phyloP scores from a whole-genome alignment of 92 coral and sea anemone genomes.

The Hydrozoanthus gracilis region DNA sequence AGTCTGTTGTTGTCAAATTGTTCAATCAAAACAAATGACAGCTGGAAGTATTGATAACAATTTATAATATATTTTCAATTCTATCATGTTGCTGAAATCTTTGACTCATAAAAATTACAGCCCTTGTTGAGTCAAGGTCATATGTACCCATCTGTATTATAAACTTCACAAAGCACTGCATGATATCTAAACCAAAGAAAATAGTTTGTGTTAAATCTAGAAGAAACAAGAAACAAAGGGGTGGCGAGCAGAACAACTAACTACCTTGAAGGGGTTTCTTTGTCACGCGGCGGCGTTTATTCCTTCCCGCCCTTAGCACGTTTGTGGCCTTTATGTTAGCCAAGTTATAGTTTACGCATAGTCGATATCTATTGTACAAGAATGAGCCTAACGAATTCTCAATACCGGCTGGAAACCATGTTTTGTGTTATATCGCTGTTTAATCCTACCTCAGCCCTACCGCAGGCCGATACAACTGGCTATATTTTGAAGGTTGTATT shows the following conservation, averaged over 20 bases:
- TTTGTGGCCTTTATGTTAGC: constrained; percentile 33
- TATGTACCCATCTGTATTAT: constrained; percentile 4
- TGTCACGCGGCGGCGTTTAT: background rate
- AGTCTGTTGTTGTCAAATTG: constrained; percentile 6
- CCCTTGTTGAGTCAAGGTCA: constrained; percentile 15
- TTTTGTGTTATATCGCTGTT: constrained; percentile 20
- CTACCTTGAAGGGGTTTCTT: constrained; percentile 30
- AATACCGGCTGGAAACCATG: constrained; percentile 25
- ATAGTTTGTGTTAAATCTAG: constrained; percentile 27
- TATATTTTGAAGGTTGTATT: constrained; percentile 36
- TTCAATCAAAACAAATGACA: constrained; percentile 24
- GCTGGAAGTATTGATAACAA: constrained; percentile 7
- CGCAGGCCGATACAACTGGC: constrained; percentile 44
- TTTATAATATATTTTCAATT: background rate
- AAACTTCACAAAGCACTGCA: constrained; percentile 29
- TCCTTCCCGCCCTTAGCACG: constrained; percentile 12
- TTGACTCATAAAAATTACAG: constrained; percentile 2
- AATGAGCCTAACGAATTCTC: background rate
- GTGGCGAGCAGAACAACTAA: constrained; percentile 21
- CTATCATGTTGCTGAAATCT: constrained; percentile 5
- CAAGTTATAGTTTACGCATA: constrained; percentile 30
- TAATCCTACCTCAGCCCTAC: constrained; percentile 32
- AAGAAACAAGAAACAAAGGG: constrained; percentile 11
- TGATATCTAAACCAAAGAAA: constrained; percentile 15
- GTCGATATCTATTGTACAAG: constrained; percentile 36